phyloP scores from a whole-genome alignment of 2,888 invertebrate genomes.

The Cheilosia urbana region DNA sequence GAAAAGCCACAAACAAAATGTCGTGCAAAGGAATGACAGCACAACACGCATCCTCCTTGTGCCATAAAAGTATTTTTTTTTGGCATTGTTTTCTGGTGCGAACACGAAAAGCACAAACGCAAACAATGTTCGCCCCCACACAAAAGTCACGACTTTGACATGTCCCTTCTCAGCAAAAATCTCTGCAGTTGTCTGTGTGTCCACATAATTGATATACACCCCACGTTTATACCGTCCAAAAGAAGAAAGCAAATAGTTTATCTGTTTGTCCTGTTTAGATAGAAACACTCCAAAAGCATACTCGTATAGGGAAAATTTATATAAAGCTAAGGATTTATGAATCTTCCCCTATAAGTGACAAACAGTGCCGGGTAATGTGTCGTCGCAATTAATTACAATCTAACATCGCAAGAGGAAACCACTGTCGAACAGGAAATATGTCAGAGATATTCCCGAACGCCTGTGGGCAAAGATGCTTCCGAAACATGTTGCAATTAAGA shows the following conservation, averaged over 20 bases:
- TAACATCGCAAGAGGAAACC: conserved; percentile 10
- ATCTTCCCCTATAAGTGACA: conserved; percentile 56
- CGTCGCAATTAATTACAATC: conserved; percentile 65
- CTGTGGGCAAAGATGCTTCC: conserved; percentile 76
- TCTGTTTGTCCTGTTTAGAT: conserved; percentile 52
- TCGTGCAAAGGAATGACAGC: conserved; percentile 13
- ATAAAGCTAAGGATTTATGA: conserved; percentile 64
- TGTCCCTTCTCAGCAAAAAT: conserved; percentile 19
- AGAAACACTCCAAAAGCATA: background rate
- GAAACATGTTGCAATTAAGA: conserved; percentile 68
- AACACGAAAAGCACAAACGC: conserved; percentile 27
- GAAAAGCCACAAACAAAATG: conserved; percentile 5
- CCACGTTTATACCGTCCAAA: conserved; percentile 16
- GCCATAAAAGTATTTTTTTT: background rate
- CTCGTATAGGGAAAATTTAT: background rate
- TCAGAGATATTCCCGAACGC: conserved; percentile 51
- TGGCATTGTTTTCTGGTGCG: conserved; percentile 7
- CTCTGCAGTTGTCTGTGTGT: conserved; percentile 14
- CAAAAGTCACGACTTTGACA: conserved; percentile 36
- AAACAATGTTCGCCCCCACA: conserved; percentile 13
- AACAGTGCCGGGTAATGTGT: conserved; percentile 63
- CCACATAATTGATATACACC: conserved; percentile 70
- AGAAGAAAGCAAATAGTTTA: conserved; percentile 29
- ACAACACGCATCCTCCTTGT: conserved; percentile 13
- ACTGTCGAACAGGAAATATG: conserved; percentile 54